These are phyloP conservation scores for Athripsodes cinereus DNA, from an alignment of 2,888 invertebrate genomes.

Conservation along the genomic window DNA sequence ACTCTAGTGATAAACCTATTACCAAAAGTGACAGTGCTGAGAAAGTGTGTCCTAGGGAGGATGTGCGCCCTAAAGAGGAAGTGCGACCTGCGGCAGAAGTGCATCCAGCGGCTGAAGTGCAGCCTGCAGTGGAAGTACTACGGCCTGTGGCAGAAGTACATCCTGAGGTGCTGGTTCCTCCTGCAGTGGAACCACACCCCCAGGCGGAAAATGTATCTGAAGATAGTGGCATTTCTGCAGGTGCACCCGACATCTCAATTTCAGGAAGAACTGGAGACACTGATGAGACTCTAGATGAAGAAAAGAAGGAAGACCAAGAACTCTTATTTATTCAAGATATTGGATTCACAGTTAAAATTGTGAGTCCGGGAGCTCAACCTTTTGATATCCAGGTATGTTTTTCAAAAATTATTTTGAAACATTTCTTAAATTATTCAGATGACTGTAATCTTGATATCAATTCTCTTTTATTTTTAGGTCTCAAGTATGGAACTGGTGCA, in stretches of 20 bases:
- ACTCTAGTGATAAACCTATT: neutral
- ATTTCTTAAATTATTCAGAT: too few relatives aligned
- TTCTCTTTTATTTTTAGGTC: constrained; percentile 50
- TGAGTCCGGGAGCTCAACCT: constrained; percentile 84
- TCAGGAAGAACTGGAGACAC: neutral
- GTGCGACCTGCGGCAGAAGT: neutral
- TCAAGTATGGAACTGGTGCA: constrained; percentile 96
- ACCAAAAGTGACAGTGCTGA: neutral
- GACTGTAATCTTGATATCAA: neutral
- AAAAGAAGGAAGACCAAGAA: constrained; percentile 63
- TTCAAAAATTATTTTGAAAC: neutral
- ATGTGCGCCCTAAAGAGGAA: neutral
- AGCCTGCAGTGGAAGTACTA: neutral
- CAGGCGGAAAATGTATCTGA: too few relatives aligned
- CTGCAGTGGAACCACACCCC: too few relatives aligned
- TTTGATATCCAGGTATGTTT: constrained; percentile 79
- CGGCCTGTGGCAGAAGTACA: neutral
- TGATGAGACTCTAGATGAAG: constrained; percentile 46
- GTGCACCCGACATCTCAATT: constrained; percentile 1
- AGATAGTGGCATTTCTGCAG: neutral
- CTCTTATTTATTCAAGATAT: constrained; percentile 86
- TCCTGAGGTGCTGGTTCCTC: too few relatives aligned
- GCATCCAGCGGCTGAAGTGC: neutral
- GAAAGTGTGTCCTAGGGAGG: constrained; percentile 4
- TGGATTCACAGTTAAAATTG: constrained; percentile 91